Percentiles rank a stretch among this genome's conserved stretches.
These are phyloP conservation scores for Tinea pellionella DNA, from an alignment of 2,888 invertebrate genomes.

Conservation along the genomic window DNA sequence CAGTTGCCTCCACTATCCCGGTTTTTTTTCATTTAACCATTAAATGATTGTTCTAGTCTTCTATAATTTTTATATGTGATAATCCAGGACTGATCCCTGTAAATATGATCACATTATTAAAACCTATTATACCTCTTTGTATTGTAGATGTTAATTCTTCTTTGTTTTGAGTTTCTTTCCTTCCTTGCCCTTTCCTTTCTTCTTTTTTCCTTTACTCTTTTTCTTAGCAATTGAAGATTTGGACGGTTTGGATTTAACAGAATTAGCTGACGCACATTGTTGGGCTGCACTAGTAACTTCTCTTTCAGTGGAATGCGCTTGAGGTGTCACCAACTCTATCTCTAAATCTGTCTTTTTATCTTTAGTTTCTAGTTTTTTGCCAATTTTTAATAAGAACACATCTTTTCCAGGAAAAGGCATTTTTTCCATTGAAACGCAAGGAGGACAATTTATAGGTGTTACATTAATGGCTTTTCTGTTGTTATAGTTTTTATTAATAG, in stretches of 20 bases:
- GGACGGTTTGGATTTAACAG: constrained; percentile 21
- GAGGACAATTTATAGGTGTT: constrained; percentile 51
- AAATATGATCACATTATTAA: too few relatives aligned
- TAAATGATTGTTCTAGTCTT: too few relatives aligned
- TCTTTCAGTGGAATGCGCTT: constrained; percentile 31
- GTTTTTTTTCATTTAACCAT: too few relatives aligned
- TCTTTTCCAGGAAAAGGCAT: constrained; percentile 45
- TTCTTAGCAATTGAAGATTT: constrained; percentile 19
- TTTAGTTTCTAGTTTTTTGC: constrained; percentile 55
- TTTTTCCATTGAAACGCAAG: constrained; percentile 51
- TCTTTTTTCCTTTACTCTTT: constrained; percentile 21
- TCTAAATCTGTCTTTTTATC: constrained; percentile 60
- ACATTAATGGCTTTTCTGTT: constrained; percentile 42
- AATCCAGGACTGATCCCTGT: too few relatives aligned
- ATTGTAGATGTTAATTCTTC: too few relatives aligned
- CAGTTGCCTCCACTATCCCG: too few relatives aligned
- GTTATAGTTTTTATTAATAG: constrained; percentile 28
- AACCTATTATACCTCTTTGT: too few relatives aligned
- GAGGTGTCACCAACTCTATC: constrained; percentile 57
- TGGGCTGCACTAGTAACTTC: constrained; percentile 32
- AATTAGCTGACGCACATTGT: constrained; percentile 31
- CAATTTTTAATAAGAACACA: constrained; percentile 59
- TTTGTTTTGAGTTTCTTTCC: constrained; percentile 25
- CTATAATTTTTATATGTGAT: too few relatives aligned
- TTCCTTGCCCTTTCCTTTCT: constrained; percentile 21